Evolutionary conservation across 2,113 vertebrate species (phyloP).

Genomic region (Plectropomus leopardus): DNA sequence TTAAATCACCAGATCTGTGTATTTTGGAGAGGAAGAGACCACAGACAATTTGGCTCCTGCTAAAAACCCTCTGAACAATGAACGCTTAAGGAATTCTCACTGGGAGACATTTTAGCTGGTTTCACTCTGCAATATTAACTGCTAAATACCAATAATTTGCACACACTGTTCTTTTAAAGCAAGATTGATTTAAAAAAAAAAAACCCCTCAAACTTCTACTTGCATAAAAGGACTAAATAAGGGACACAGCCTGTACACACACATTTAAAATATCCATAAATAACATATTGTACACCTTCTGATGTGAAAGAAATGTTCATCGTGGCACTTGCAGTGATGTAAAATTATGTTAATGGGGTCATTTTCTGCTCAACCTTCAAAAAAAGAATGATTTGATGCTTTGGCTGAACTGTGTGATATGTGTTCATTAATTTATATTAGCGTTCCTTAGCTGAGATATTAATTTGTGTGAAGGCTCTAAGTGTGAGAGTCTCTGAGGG

Average conservation of each 20-base stretch:
- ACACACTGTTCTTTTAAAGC: background rate
- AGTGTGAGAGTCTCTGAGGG: constrained; percentile 18
- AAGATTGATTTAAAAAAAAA: background rate
- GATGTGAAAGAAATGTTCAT: background rate
- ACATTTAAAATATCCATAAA: background rate
- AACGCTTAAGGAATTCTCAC: too few relatives aligned
- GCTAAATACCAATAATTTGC: too few relatives aligned
- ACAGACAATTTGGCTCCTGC: too few relatives aligned
- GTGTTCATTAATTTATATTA: background rate
- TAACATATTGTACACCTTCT: background rate
- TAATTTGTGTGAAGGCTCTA: constrained; percentile 13
- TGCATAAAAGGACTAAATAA: background rate
- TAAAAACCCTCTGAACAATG: too few relatives aligned
- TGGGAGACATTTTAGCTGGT: too few relatives aligned
- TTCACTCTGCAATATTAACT: too few relatives aligned
- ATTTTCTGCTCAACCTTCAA: background rate
- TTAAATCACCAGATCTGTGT: too few relatives aligned
- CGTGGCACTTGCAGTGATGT: background rate
- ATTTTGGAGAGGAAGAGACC: too few relatives aligned
- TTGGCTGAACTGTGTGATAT: background rate
- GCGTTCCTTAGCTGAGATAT: constrained; percentile 1
- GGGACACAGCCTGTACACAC: background rate
- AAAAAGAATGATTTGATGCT: background rate
- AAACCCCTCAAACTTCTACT: background rate
- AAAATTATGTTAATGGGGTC: background rate